A percentile compares a stretch with the other conserved stretches of the same genome.
These are phyloP conservation scores for Oreochromis aureus DNA, from an alignment of 2,113 vertebrate genomes.

Conservation along the genomic window DNA sequence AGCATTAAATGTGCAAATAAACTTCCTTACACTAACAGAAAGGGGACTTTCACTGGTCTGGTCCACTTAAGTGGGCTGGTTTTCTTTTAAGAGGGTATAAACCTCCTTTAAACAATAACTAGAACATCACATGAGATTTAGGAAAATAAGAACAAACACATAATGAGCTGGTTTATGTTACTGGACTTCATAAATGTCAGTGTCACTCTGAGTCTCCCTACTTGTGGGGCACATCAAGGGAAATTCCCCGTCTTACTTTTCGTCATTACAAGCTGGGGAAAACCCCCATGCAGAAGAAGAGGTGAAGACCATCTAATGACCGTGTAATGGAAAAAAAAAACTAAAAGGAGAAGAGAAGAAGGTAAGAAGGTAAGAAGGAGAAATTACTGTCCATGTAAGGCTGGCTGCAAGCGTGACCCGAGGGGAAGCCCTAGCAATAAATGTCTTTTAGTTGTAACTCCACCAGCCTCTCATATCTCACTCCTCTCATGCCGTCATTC, in stretches of 20 bases:
- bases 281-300: background rate
- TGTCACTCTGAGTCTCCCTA: background rate
- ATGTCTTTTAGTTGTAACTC: slow-evolving; percentile 12
- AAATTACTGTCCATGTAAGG: background rate
- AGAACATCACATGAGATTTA: background rate
- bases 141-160: background rate
- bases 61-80: background rate
- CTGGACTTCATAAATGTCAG: background rate
- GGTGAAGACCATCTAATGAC: background rate
- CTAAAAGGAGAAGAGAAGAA: background rate
- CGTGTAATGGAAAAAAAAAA: background rate
- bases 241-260: background rate
- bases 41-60: background rate
- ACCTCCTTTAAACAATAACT: background rate
- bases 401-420: background rate
- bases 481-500: background rate
- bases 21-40: background rate
- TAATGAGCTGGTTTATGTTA: background rate
- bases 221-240: background rate
- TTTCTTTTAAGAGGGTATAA: background rate
- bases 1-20: background rate
- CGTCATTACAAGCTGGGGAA: background rate
- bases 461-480: background rate
- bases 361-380: background rate
- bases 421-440: slow-evolving; percentile 43